Percentiles rank a stretch among this genome's conserved stretches.
These are phyloP conservation scores for Siniperca obscura DNA, from an alignment of 2,797 vertebrate genomes.

Conservation along the genomic window DNA sequence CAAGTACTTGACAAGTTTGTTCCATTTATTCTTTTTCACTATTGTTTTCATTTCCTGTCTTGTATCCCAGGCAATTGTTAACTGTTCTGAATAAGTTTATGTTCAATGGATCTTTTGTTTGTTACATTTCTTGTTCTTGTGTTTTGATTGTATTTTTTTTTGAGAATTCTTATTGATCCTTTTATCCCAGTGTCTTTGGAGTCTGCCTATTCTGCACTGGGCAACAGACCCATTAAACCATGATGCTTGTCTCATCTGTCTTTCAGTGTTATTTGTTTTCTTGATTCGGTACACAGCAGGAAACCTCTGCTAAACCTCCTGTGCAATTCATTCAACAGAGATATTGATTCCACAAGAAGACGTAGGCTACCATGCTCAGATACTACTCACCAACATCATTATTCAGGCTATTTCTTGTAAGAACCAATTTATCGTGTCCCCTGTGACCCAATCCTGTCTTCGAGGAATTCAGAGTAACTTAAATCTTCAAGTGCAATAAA, in stretches of 20 bases:
- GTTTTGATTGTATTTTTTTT: conserved; percentile 42
- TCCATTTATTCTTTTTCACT: conserved; percentile 11
- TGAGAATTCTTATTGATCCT: conserved; percentile 48
- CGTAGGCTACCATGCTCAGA: conserved; percentile 29
- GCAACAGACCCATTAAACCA: conserved; percentile 50
- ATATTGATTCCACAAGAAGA: conserved; percentile 63
- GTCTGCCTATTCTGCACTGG: conserved; percentile 26
- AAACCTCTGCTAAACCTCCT: conserved; percentile 57
- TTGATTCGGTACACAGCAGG: conserved; percentile 52
- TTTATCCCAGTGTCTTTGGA: conserved; percentile 46
- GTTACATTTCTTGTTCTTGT: conserved; percentile 18
- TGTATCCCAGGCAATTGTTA: not conserved
- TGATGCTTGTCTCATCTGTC: conserved; percentile 55
- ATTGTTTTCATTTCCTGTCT: conserved; percentile 23
- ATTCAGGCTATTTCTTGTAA: conserved; percentile 53
- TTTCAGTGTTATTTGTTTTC: conserved; percentile 67
- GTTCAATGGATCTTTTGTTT: conserved; percentile 28
- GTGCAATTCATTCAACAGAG: conserved; percentile 61
- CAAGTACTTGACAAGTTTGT: conserved; percentile 4
- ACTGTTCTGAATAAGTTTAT: conserved; percentile 33
- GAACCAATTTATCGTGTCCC: conserved; percentile 53
- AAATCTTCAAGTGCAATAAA: conserved; percentile 37
- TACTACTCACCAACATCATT: conserved; percentile 56
- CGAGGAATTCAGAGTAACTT: conserved; percentile 28
- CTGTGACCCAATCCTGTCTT: conserved; percentile 43